Evolutionary conservation across 1,140 invertebrate species (phyloP), one percentile per base, ranked within the genome.

Genomic region (Zaprionus davidi): DNA sequence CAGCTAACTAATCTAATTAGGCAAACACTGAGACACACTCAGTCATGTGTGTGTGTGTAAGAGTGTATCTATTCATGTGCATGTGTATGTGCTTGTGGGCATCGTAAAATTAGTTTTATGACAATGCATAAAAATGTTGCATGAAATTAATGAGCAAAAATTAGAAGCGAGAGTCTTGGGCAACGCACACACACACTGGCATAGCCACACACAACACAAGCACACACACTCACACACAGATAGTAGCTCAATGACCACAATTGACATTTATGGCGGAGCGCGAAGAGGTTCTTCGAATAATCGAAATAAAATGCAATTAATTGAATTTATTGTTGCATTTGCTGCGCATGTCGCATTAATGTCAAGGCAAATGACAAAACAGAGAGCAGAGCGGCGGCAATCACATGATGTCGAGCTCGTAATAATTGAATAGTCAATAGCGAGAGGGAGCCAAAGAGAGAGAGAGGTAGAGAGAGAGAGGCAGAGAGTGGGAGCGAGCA

Each of bases 241-340:
- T 13, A 11, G 7, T 5, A 65, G 65, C 84, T 88, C 71, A 81
- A 90, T 90, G 85, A 72, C 67, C 85, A 57, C 81, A 79, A 90
- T 88, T 90, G 81, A 81, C 84, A 85, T 88, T 88, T 90, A 88
- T 88, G 77, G 62, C 28, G n/a, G 65, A 53, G 44, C 38, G 5
- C 36, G 34, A 34, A 22, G 57, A 26, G 28, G 31, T 41, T n/a
- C 38, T 31, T 55, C 67, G 68, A 63, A 71, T 84, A 88, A 88
- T 90, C 81, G 84, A 84, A 90, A 88, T 90, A 79, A 83, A 90
- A 90, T 90, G 85, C 85, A 90, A 90, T 90, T 90, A 90, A 90
- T 90, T 79, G 85, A 90, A 90, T 90, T 90, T 90, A 90, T 90
- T 81, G 81, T 81, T 90, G 85, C 85, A 82, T 77, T 77, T 73